Base-by-base conservation (phyloP, 2,888 invertebrate genomes). In the Sturmia bella region DNA sequence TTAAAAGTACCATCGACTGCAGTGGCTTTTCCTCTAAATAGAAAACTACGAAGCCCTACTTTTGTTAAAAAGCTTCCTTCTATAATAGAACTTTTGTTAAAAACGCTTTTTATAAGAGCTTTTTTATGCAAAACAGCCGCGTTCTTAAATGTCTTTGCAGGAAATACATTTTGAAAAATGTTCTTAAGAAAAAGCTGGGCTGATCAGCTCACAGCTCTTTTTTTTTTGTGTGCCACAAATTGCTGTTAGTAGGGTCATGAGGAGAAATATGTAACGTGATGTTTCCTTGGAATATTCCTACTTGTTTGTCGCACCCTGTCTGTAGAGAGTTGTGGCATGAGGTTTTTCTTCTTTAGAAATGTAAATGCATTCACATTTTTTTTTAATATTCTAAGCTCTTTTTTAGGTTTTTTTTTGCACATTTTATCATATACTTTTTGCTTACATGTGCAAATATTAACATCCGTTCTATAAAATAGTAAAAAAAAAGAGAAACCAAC, bases 401-500 rank as follows among this genome's bases (percentile, higher is more conserved):
- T 61, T 52, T 59, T 45, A 3, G 32, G 59, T 41, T 56, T 3
- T 70, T 48, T 57, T 45, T 39, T 27, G 32, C 9, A 32, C 39
- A 56, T 37, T 70, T 57, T 37, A 13, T n/a, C 15, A 43, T 70
- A 13, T 27, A 27, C 12, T 72, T 39, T 37, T 56, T 64, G 77
- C 72, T 64, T 52, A 52, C 79, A 72, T 70, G 75, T 82, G 82
- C 76, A 84, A 80, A 84, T 84, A 74, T 79, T 72, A 84, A 81
- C 83, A 83, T 84, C 80, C 84, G 84, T 79, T 81, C 52, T 57
- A 52, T 59, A 37, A 50, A 41, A 70, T 52, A 2, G 24, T 37
- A 43, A 56, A 59, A 2, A 32, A 61, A 17, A 37, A 69, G 56
- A 69, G 11, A 52, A 59, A 59, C 6, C 48, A 59, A 59, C 48